These are phyloP conservation scores for Machaerirhynchus nigripectus DNA, from an alignment of 2,113 vertebrate genomes.

Conservation along the genomic window DNA sequence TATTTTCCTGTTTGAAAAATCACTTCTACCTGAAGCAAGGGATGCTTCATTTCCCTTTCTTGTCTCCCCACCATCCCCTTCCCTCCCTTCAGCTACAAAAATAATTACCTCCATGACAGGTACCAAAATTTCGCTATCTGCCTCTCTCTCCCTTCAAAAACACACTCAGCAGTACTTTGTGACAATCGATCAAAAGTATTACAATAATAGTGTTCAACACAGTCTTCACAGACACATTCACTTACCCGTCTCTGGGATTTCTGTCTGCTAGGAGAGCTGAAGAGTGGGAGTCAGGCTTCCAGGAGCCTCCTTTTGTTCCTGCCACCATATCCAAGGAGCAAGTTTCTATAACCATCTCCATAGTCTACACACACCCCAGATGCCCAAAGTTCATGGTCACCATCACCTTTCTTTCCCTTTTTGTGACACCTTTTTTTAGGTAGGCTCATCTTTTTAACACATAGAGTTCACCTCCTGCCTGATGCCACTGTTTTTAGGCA, in stretches of 20 bases:
- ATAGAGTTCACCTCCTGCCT: not conserved
- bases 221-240: not conserved
- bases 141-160: not conserved
- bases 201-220: not conserved
- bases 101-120: constrained; percentile 17
- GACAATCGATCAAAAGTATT: not conserved
- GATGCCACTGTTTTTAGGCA: not conserved
- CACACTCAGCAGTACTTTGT: not conserved
- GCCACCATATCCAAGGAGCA: accelerated
- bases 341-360: not conserved
- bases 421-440: not conserved
- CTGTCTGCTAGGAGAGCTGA: not conserved
- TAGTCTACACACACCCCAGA: no score
- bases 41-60: not conserved
- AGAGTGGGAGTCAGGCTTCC: not conserved
- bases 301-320: not conserved
- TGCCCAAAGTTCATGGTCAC: not conserved
- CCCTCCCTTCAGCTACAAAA: not conserved
- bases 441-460: not conserved
- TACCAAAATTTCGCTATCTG: not conserved
- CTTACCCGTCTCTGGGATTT: not conserved
- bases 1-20: constrained; percentile 7
- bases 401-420: not conserved
- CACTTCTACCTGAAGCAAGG: not conserved
- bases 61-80: not conserved